Base-by-base conservation (phyloP, 1,140 invertebrate species). In the Drosophila tropicalis region DNA sequence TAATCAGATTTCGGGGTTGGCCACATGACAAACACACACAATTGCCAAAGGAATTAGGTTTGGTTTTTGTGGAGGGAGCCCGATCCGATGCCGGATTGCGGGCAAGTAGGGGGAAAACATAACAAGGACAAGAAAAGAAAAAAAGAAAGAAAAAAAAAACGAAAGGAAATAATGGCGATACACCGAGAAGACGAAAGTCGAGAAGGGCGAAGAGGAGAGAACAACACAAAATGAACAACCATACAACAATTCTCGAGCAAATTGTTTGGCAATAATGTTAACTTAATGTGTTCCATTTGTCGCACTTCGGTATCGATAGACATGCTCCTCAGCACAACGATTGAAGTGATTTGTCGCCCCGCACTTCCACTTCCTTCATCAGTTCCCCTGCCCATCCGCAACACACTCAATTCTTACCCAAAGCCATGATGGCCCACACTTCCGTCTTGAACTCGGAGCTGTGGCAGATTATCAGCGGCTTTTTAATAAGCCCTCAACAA, bases 181-280 rank as follows among this genome's bases (percentile, higher is more conserved):
- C 36, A 39, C 36, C 36, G 12, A 39, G 12, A 15, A 51, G 17
- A 17, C 36, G 15, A 70, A 65, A 36, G 56, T 19, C 25, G 12
- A 13, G 62, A 22, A 47, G 56, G 74, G 74, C 57, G 68, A 76
- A 47, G 70, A 62, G 55, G 69, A 67, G 62, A 74, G 72, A 72
- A 70, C 72, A 85, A 80, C 65, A 77, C 67, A 70, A 87, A 89
- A 89, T 89, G 87, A 89, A 89, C 80, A 51, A 51, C 44, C 17
- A 51, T 51, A 51, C 44, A 51, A 90, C 85, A 80, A 81, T 89
- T 80, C 47, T 80, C 47, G 57, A 89, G 74, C 84, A 90, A 89
- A 89, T 89, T 89, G 85, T 89, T 89, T 89, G 84, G 85, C 84
- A 89, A 89, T 89, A 89, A 89, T 89, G 84, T 89, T 89, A 90